Evolutionary conservation across 2,797 vertebrate genomes (phyloP), one percentile per base, ranked within the genome.

Genomic region (Sebastes diploproa): DNA sequence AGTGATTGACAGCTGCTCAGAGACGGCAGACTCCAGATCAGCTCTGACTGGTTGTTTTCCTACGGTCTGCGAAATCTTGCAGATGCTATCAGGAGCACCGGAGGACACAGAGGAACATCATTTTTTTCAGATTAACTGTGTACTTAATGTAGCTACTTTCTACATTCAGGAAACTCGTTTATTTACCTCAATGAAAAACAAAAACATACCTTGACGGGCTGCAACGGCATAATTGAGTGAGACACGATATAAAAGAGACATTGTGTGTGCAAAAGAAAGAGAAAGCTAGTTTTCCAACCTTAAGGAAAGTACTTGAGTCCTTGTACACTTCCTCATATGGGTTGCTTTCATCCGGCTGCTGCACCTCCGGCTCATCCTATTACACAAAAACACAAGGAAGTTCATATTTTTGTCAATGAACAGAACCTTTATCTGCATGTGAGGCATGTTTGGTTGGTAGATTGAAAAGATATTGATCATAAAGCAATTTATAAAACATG

Each of bases 301-400:
- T 99, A 11, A 99, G 96, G 75, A 99, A 99, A 34, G 98, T 99
- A 90, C 98, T 99, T 23, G 98, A 99, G 88, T 99, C 98, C 92
- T 99, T 99, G 92, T 99, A 99, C 85, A 99, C 97, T 83, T 99
- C 98, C 86, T 99, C 97, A 62, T 98, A 99, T 0, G 96, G 98
- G 76, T 97, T 93, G 80, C 95, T 97, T 85, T 98, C 97, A 78
- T 98, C 98, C 9, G 95, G 96, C 68, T 95, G 98, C 82, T 96
- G 97, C 78, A 97, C 93, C 87, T 99, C 98, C 80, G 98, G 91
- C 81, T 97, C 97, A 94, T 98, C 98, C 98, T 99, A 1, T 52
- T 52, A 94, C 80, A 80, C 5, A 74, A 16, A n/a, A n/a, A 66
- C 52, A 52, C 55, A 74, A 9, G 1, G 2, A 63, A 1, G 71